Percentiles rank a stretch among this genome's conserved stretches.
Conservation (phyloP, 2,888 invertebrate genomes). For the Ferrisia virgata region DNA sequence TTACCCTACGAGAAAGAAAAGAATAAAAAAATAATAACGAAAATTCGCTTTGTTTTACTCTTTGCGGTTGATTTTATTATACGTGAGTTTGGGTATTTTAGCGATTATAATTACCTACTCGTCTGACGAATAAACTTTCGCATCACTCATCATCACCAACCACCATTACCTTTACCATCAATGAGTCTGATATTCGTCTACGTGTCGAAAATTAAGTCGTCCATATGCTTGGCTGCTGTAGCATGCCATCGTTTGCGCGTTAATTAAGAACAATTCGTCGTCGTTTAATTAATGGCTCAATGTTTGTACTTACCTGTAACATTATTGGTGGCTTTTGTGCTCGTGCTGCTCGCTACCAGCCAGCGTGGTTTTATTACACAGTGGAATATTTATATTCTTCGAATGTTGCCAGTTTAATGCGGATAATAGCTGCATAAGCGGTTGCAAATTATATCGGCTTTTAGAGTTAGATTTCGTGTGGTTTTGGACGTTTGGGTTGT, state of each 20-base stretch:
- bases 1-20: not conserved
- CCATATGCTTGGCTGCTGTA: not conserved
- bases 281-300: slow-evolving; percentile 39
- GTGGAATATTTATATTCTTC: too few species aligned
- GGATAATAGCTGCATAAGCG: too few species aligned
- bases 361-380: too few species aligned
- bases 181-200: too few species aligned
- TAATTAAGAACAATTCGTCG: slow-evolving; percentile 39
- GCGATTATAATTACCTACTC: not conserved
- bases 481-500: too few species aligned
- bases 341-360: too few species aligned
- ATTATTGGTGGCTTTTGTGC: slow-evolving; percentile 26
- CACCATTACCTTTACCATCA: too few species aligned
- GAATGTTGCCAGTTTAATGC: too few species aligned
- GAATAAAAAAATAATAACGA: not conserved
- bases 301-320: slow-evolving; percentile 9
- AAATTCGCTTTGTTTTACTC: not conserved
- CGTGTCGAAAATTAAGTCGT: slow-evolving; percentile 38
- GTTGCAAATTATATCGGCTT: too few species aligned
- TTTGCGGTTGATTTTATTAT: too few species aligned
- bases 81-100: too few species aligned
- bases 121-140: not conserved
- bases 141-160: not conserved
- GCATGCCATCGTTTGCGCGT: not conserved
- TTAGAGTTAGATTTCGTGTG: too few species aligned